phyloP scores from a whole-genome alignment of 2,888 invertebrate genomes.

The Tipula vernalis region DNA sequence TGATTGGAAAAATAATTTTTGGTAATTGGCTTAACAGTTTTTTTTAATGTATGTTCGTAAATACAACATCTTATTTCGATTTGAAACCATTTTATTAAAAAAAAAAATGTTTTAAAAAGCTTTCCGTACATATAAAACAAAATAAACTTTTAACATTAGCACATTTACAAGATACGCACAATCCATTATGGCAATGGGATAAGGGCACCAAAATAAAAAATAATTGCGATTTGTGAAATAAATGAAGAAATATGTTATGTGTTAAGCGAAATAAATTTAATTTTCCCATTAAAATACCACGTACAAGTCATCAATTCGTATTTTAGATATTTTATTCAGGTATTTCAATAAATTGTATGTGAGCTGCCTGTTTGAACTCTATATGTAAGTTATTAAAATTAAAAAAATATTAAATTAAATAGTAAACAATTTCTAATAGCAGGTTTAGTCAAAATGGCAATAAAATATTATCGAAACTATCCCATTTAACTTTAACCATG shows the following conservation, averaged over 20 bases:
- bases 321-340: background rate
- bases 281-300: background rate
- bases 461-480: background rate
- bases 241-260: background rate
- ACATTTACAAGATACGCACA: background rate
- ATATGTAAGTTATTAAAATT: background rate
- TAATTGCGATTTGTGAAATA: background rate
- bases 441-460: too few relatives aligned
- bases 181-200: background rate
- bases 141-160: background rate
- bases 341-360: background rate
- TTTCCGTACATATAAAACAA: background rate
- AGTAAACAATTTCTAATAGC: background rate
- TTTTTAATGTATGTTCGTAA: background rate
- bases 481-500: too few relatives aligned
- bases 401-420: background rate
- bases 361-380: background rate
- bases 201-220: background rate
- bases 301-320: background rate
- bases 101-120: background rate
- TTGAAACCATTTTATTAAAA: background rate
- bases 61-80: background rate
- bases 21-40: background rate
- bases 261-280: background rate
- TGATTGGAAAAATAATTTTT: background rate